Percentiles rank a stretch among this genome's conserved stretches.
Conservation (phyloP, 2,888 invertebrate species). For the Rhimphoctona megacephalus region DNA sequence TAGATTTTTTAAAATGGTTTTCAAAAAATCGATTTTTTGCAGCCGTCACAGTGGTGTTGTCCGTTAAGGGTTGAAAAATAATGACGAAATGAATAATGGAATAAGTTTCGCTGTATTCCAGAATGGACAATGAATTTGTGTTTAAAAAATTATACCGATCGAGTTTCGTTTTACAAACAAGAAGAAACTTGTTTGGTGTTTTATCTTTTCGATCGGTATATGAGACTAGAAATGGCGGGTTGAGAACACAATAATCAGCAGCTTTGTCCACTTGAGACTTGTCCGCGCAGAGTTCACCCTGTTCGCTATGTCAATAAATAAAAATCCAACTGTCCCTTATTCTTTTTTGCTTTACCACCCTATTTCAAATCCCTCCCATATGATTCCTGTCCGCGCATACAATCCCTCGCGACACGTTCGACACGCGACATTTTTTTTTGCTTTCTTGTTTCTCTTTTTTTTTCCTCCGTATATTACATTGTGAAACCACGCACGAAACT, state of each 20-base stretch:
- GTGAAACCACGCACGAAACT: conserved; percentile 49
- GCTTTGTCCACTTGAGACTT: conserved; percentile 15
- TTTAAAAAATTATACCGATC: no score
- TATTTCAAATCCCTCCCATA: conserved; percentile 2
- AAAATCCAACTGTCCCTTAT: conserved; percentile 32
- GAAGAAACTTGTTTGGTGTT: background rate
- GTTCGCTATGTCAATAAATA: conserved; percentile 54
- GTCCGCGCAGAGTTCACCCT: conserved; percentile 19
- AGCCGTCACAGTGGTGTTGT: no score
- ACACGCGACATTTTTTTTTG: conserved; percentile 46
- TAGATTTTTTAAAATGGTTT: no score
- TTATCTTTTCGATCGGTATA: background rate
- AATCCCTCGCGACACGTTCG: conserved; percentile 50
- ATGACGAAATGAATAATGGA: no score
- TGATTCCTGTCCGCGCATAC: background rate
- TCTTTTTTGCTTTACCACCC: background rate
- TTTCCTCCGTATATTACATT: conserved; percentile 14
- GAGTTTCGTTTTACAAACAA: background rate
- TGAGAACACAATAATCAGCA: conserved; percentile 42
- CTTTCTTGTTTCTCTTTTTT: background rate
- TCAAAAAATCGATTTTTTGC: no score
- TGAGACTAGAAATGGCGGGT: no score
- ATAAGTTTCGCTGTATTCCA: no score
- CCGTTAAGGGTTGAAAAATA: no score
- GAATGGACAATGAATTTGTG: no score